Evolutionary conservation across 1,140 invertebrate species (phyloP), one percentile per base, ranked within the genome.

Genomic region (Oncopeltus fasciatus): DNA sequence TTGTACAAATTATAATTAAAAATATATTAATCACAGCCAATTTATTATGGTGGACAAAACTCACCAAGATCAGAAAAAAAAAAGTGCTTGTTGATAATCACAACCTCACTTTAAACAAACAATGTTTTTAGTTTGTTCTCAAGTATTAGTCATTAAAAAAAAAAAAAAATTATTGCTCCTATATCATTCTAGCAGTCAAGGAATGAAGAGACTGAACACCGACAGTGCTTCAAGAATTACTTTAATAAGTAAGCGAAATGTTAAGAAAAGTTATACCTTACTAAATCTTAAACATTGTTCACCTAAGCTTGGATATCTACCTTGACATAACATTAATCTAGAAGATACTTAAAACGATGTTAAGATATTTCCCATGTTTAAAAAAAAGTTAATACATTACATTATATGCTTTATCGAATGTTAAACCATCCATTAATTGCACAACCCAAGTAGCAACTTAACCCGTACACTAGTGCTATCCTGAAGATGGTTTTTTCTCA

Each of bases 1-100:
- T 53, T 53, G 49, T 53, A 53, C 49, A 53, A 53, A 53, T 53
- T 53, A 53, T 53, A 53, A 53, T 53, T 53, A 53, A 53, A 53
- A 53, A 53, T 53, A 53, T 53, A 53, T 53, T 53, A 53, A 53
- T 53, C 49, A 53, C 49, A 53, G 49, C 49, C 49, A 24, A 53
- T 26, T 53, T 53, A n/a, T n/a, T n/a, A 24, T 53, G 49, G 49
- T 53, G 49, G 49, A 53, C 49, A 53, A 53, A n/a, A 12, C 49
- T 4, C 49, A 53, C 49, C 49, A 53, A 53, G 49, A 53, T 53
- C 49, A 53, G 24, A 53, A 53, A 53, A 4, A 1, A 46, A 53
- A 24, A 53, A 24, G 21, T 24, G 49, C 49, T 24, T 24, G 49
- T 53, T 53, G 49, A 53, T 24, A 53, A 53, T 53, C 49, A 53